A percentile compares a stretch with the other conserved stretches of the same genome.
Conservation (phyloP, 2,113 vertebrate species). For the Trichomycterus rosablanca region DNA sequence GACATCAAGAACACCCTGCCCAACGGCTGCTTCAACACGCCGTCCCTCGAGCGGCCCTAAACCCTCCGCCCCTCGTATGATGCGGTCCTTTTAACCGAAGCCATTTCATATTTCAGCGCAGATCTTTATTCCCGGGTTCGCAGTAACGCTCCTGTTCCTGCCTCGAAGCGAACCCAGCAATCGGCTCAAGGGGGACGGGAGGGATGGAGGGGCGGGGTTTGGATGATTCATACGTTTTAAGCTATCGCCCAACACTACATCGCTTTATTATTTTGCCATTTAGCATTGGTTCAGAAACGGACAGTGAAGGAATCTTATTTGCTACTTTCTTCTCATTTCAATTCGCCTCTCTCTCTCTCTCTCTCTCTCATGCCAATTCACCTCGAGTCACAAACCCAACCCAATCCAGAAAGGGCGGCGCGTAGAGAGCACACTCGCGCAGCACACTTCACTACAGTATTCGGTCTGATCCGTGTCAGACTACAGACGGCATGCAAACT, state of each 20-base stretch:
- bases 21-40: conserved; percentile 91
- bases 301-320: conserved; percentile 63
- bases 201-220: too few species aligned
- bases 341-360: conserved; percentile 13
- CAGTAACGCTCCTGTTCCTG: conserved; percentile 10
- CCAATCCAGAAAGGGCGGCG: not conserved
- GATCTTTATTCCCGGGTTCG: conserved; percentile 33
- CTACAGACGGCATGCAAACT: too few species aligned
- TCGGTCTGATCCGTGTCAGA: conserved; percentile 4
- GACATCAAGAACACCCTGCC: conserved; percentile 95
- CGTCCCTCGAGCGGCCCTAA: conserved; percentile 84
- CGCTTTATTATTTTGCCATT: not conserved
- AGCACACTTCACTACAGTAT: conserved; percentile 36
- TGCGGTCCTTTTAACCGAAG: conserved; percentile 76
- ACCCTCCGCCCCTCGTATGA: conserved; percentile 34
- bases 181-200: too few species aligned
- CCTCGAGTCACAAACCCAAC: not conserved
- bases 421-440: not conserved
- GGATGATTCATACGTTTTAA: too few species aligned
- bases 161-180: too few species aligned
- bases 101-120: conserved; percentile 43
- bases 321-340: conserved; percentile 12
- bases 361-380: conserved; percentile 7
- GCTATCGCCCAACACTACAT: conserved; percentile 28
- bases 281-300: conserved; percentile 43